These are phyloP conservation scores for Spatulosminthurus flaviceps DNA, from an alignment of 2,888 invertebrate species.

Conservation along the genomic window DNA sequence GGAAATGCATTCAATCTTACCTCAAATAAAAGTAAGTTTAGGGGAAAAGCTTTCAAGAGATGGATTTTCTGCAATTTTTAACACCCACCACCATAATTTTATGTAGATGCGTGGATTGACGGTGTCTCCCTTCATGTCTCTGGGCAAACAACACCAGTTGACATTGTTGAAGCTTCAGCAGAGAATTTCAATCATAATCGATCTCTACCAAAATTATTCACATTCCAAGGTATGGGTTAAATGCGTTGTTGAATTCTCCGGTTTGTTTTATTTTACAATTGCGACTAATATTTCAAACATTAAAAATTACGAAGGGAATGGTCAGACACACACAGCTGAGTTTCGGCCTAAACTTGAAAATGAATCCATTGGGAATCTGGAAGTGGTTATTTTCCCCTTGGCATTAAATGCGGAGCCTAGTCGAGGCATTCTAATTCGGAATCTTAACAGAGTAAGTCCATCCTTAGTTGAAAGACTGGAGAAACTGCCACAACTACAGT, in stretches of 20 bases:
- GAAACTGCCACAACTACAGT: neutral
- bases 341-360: constrained; percentile 56
- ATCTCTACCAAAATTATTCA: constrained; percentile 56
- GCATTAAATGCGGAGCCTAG: constrained; percentile 55
- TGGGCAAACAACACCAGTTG: constrained; percentile 35
- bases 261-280: too few relatives aligned
- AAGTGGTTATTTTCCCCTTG: constrained; percentile 53
- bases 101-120: constrained; percentile 59
- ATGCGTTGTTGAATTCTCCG: too few relatives aligned
- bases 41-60: too few relatives aligned
- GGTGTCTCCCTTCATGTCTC: constrained; percentile 56
- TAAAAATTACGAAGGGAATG: constrained; percentile 45
- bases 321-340: constrained; percentile 52
- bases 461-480: neutral
- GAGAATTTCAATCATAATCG: constrained; percentile 36
- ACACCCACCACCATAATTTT: neutral
- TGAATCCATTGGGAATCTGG: constrained; percentile 43
- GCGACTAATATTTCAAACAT: neutral
- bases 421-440: constrained; percentile 55
- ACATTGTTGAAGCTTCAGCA: constrained; percentile 50
- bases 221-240: constrained; percentile 58
- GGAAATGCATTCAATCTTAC: constrained; percentile 58
- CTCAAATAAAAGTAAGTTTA: constrained; percentile 37
- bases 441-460: constrained; percentile 33
- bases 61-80: too few relatives aligned